Conservation (phyloP, 2,113 vertebrate species). For the Zootoca vivipara region DNA sequence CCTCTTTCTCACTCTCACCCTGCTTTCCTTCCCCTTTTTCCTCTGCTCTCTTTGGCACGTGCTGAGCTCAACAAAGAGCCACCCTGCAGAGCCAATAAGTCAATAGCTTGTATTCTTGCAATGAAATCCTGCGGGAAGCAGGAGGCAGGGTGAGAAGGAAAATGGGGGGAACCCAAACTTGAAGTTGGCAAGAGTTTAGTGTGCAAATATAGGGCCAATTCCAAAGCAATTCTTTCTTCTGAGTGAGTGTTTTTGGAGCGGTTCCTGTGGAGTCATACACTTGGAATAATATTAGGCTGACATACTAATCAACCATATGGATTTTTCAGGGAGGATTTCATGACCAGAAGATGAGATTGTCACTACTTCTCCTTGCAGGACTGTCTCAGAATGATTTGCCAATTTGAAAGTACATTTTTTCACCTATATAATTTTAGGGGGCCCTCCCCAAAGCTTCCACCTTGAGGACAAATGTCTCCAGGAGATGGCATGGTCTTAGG, state of each 20-base stretch:
- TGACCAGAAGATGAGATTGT: not conserved
- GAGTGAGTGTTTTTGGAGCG: constrained; percentile 1
- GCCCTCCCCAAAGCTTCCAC: not conserved
- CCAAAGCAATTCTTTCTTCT: not conserved
- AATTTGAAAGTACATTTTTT: not conserved
- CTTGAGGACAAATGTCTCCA: not conserved
- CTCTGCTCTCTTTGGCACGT: constrained; percentile 59
- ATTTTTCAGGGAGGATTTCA: not conserved
- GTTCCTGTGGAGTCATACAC: constrained; percentile 12
- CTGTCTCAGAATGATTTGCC: not conserved
- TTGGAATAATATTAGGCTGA: constrained; percentile 12
- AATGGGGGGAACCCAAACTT: not conserved
- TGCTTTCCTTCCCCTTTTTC: not conserved
- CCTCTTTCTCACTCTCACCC: not conserved
- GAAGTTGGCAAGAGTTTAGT: not conserved
- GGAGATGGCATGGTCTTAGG: not conserved
- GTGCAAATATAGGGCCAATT: not conserved
- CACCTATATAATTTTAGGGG: not conserved
- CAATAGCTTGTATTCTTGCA: not conserved
- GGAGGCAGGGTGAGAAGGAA: not conserved
- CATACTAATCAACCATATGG: not conserved
- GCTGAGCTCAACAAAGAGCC: not conserved
- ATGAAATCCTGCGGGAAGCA: not conserved
- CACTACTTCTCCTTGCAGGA: not conserved
- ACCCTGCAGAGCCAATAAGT: not conserved